Conservation (phyloP, 2,888 invertebrate genomes). For the Drosophila stalkeri region DNA sequence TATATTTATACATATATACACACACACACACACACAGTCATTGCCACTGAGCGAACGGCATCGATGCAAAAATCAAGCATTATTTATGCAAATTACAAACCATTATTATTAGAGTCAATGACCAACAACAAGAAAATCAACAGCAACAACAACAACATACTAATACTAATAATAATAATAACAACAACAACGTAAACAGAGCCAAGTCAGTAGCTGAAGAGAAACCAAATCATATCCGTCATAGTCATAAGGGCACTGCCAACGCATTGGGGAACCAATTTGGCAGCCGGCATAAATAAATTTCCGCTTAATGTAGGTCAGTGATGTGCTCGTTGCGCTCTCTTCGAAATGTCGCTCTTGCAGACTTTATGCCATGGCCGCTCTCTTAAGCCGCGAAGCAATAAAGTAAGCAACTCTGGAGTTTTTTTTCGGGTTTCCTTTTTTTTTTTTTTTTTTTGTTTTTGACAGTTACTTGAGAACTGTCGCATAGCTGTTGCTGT, state of each 20-base stretch:
- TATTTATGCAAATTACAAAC: slow-evolving; percentile 78
- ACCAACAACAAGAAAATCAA: slow-evolving; percentile 43
- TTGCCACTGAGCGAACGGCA: slow-evolving; percentile 21
- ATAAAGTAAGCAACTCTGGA: slow-evolving; percentile 42
- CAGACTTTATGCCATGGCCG: neutral
- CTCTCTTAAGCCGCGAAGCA: slow-evolving; percentile 50
- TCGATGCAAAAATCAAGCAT: slow-evolving; percentile 71
- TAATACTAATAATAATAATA: neutral
- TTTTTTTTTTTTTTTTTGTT: neutral
- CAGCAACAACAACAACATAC: slow-evolving; percentile 13
- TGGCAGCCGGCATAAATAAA: slow-evolving; percentile 81
- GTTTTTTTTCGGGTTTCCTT: slow-evolving; percentile 5
- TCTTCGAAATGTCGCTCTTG: slow-evolving; percentile 25
- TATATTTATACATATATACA: neutral
- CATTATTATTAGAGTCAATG: slow-evolving; percentile 76
- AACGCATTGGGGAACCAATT: slow-evolving; percentile 71
- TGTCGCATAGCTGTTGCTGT: slow-evolving; percentile 24
- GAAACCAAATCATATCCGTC: slow-evolving; percentile 66
- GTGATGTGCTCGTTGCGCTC: slow-evolving; percentile 58
- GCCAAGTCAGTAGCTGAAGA: slow-evolving; percentile 34
- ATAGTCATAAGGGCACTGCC: slow-evolving; percentile 58
- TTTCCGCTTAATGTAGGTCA: slow-evolving; percentile 81
- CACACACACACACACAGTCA: slow-evolving; percentile 5
- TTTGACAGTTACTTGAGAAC: slow-evolving; percentile 41
- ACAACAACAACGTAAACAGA: slow-evolving; percentile 19